These are phyloP conservation scores for Potorous gilbertii DNA, from an alignment of 2,797 vertebrate genomes.

Conservation along the genomic window DNA sequence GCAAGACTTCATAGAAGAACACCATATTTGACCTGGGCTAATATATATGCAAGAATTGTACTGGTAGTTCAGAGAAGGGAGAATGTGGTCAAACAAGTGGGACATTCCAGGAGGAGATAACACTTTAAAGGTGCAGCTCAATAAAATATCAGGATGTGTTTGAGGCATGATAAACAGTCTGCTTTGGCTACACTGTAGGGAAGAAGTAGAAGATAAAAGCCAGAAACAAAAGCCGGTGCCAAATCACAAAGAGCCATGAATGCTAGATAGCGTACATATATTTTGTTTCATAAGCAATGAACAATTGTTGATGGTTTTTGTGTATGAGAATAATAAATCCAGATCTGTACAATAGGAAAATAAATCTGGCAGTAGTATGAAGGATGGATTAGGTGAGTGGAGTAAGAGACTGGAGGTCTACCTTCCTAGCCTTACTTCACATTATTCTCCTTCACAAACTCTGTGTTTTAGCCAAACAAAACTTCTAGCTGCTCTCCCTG, in stretches of 20 bases:
- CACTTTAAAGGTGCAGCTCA: background rate
- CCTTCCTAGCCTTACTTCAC: background rate
- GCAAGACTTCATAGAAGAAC: background rate
- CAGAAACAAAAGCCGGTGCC: background rate
- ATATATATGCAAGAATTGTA: background rate
- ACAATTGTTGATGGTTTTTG: background rate
- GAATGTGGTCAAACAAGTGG: background rate
- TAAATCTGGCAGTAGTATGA: background rate
- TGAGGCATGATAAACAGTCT: background rate
- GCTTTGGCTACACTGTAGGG: background rate
- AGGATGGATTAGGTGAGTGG: background rate
- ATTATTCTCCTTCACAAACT: background rate
- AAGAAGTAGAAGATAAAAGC: background rate
- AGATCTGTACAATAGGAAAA: background rate
- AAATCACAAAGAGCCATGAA: background rate
- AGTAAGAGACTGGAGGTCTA: background rate
- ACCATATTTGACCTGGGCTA: background rate
- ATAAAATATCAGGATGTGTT: background rate
- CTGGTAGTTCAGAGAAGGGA: background rate
- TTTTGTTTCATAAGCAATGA: background rate
- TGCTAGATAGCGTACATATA: background rate
- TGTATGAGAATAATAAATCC: background rate
- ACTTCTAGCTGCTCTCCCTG: background rate
- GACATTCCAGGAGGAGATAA: background rate
- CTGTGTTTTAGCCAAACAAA: background rate